These are phyloP conservation scores for Leptoclinus maculatus DNA, from an alignment of 2,797 vertebrate species.

Conservation along the genomic window DNA sequence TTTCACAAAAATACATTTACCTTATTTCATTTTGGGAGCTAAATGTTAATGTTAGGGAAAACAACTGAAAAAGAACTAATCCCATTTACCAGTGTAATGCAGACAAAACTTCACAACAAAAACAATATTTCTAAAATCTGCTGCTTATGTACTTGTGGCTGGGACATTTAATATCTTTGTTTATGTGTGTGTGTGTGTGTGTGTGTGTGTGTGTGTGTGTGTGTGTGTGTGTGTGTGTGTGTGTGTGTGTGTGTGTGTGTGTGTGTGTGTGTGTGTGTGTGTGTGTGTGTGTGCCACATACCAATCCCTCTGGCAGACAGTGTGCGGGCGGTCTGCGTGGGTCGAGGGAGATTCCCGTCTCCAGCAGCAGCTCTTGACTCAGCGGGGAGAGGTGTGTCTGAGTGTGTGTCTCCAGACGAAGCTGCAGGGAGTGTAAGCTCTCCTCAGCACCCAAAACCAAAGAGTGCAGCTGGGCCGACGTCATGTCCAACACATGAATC, in stretches of 20 bases:
- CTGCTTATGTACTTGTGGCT: background rate
- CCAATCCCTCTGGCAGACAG: slow-evolving; percentile 94
- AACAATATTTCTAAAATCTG: background rate
- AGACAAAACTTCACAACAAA: slow-evolving; percentile 12
- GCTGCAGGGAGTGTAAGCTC: slow-evolving; percentile 94
- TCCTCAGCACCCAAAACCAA: slow-evolving; percentile 91
- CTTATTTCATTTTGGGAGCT: background rate
- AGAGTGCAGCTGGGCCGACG: slow-evolving; percentile 95
- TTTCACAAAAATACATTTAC: background rate
- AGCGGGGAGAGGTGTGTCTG: slow-evolving; percentile 90
- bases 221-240: slow-evolving; percentile 8
- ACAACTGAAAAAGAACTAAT: background rate
- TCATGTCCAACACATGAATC: slow-evolving; percentile 98
- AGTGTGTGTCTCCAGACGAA: slow-evolving; percentile 91
- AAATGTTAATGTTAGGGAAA: background rate
- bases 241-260: slow-evolving; percentile 1
- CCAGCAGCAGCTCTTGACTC: slow-evolving; percentile 95
- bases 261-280: background rate
- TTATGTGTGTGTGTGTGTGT: background rate
- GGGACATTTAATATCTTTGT: slow-evolving; percentile 7
- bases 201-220: slow-evolving; percentile 11
- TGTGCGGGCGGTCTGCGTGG: slow-evolving; percentile 94
- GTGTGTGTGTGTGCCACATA: slow-evolving; percentile 69
- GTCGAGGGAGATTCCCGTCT: slow-evolving; percentile 95
- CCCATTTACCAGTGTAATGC: background rate